These are phyloP conservation scores for Chiroxiphia lanceolata DNA, from an alignment of 2,797 vertebrate genomes.

Conservation along the genomic window DNA sequence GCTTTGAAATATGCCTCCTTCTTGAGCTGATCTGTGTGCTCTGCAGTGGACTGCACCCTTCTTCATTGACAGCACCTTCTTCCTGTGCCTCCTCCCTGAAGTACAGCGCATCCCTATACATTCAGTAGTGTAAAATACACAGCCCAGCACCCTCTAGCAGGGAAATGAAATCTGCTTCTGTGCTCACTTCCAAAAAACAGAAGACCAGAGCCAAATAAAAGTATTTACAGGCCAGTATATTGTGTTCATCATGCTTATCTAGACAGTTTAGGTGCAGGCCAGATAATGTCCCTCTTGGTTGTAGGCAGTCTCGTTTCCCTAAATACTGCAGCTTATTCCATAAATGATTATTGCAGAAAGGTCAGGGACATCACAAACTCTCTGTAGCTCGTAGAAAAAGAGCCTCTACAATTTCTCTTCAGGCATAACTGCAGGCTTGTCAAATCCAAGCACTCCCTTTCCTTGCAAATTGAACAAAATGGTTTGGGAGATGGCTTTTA, in stretches of 20 bases:
- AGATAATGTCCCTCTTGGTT: neutral
- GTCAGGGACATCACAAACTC: neutral
- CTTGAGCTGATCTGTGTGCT: neutral
- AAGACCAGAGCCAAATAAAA: neutral
- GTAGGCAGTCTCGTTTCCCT: neutral
- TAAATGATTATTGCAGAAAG: neutral
- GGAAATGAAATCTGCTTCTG: neutral
- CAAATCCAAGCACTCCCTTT: neutral
- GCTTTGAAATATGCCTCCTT: neutral
- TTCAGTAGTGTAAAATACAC: neutral
- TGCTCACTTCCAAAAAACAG: neutral
- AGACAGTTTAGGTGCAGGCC: constrained; percentile 21
- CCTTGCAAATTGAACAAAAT: neutral
- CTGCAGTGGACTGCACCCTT: neutral
- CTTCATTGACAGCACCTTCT: neutral
- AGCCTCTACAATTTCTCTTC: neutral
- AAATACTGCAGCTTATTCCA: constrained; percentile 7
- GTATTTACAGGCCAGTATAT: neutral
- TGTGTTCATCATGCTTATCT: constrained; percentile 8
- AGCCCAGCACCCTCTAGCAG: neutral
- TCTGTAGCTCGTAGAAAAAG: neutral
- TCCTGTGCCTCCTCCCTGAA: neutral
- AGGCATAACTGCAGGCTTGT: neutral
- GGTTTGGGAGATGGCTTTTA: neutral
- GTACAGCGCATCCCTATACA: neutral